These are phyloP conservation scores for Psilanteris sp. DNA, from an alignment of 1,140 invertebrate species.

Conservation along the genomic window DNA sequence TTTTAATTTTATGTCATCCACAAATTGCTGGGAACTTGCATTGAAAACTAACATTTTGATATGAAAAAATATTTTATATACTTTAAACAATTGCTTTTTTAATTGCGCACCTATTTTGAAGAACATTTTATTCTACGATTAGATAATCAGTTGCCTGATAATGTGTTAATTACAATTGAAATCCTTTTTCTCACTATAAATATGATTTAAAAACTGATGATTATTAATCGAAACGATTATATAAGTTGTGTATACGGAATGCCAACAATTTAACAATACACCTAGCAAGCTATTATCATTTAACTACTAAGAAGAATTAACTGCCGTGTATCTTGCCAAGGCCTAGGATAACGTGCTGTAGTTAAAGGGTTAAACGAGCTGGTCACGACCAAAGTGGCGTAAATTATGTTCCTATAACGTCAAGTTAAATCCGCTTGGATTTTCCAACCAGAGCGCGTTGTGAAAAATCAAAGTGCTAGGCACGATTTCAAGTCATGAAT, in stretches of 20 bases:
- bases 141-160: too few species aligned
- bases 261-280: conserved; percentile 34
- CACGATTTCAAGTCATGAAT: conserved; percentile 25
- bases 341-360: conserved; percentile 48
- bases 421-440: conserved; percentile 49
- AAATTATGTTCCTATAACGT: conserved; percentile 61
- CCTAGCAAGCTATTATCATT: conserved; percentile 48
- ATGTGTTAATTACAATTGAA: too few species aligned
- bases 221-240: too few species aligned
- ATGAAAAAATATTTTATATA: too few species aligned
- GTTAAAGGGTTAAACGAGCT: conserved; percentile 63
- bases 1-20: conserved; percentile 54
- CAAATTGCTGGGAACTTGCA: conserved; percentile 34
- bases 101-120: too few species aligned
- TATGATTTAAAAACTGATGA: too few species aligned
- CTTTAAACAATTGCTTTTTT: too few species aligned
- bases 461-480: conserved; percentile 41
- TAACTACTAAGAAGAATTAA: conserved; percentile 61
- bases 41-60: too few species aligned
- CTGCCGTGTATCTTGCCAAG: conserved; percentile 54
- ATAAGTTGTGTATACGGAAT: conserved; percentile 33
- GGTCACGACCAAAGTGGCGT: conserved; percentile 53
- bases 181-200: too few species aligned
- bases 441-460: conserved; percentile 20
- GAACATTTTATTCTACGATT: too few species aligned